A percentile compares a stretch with the other conserved stretches of the same genome.
Evolutionary conservation across 2,113 vertebrate species (phyloP).

Genomic region (Callipepla californica): DNA sequence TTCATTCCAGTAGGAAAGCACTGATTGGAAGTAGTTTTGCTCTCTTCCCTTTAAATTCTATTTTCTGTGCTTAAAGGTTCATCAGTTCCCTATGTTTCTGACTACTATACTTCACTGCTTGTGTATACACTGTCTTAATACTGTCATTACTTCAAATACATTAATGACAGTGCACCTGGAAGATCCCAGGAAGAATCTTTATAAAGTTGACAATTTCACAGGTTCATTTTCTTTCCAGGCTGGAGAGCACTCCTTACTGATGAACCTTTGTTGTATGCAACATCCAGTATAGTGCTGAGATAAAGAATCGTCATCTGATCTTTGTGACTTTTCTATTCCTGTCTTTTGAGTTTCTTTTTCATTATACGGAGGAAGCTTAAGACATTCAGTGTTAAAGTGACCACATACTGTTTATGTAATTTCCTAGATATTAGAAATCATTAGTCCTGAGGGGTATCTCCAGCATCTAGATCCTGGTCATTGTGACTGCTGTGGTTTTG

Average conservation of each 20-base stretch:
- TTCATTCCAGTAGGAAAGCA: background rate
- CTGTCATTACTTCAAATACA: background rate
- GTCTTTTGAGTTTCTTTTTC: background rate
- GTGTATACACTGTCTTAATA: slow-evolving; percentile 5
- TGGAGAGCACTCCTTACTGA: background rate
- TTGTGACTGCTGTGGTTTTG: background rate
- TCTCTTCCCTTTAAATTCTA: background rate
- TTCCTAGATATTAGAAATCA: background rate
- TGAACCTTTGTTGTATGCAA: background rate
- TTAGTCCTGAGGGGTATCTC: background rate
- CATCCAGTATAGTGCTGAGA: background rate
- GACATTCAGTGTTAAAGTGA: background rate
- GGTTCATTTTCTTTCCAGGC: background rate
- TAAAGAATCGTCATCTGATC: background rate
- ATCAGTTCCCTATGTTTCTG: slow-evolving; percentile 10
- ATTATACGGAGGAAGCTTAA: background rate
- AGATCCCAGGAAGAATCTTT: background rate
- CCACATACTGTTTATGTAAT: background rate
- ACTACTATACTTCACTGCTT: background rate
- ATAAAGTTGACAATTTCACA: background rate
- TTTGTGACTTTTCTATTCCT: background rate
- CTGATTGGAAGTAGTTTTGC: background rate
- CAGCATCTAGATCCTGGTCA: background rate
- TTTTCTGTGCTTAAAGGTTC: slow-evolving; percentile 12
- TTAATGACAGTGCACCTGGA: background rate